Percentiles rank a stretch among this genome's conserved stretches.
phyloP scores from a whole-genome alignment of 1,140 invertebrate species.

The Diorhabda sublineata region DNA sequence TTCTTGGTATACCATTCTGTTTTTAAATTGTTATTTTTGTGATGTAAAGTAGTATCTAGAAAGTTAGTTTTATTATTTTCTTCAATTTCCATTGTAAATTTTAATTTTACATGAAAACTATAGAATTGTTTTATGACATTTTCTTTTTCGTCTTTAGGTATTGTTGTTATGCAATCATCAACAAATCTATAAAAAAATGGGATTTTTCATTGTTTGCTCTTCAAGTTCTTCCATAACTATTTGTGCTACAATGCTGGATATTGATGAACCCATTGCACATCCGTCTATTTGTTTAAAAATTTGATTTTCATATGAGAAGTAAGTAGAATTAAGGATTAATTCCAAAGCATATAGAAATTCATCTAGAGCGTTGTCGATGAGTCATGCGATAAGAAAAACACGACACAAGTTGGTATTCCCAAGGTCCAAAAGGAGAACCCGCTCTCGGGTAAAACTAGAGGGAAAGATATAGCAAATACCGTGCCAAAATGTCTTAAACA shows the following conservation, averaged over 20 bases:
- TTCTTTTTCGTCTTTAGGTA: too few species aligned
- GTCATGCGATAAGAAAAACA: too few species aligned
- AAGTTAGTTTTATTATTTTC: too few species aligned
- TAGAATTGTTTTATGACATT: slow-evolving; percentile 6
- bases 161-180: too few species aligned
- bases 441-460: too few species aligned
- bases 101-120: slow-evolving; percentile 7
- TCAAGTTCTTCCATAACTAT: not conserved
- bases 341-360: slow-evolving; percentile 2
- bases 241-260: slow-evolving; percentile 14
- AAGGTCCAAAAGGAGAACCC: too few species aligned
- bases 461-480: too few species aligned
- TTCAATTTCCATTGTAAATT: not conserved
- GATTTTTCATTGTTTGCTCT: not conserved
- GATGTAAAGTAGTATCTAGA: too few species aligned
- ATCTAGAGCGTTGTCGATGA: not conserved
- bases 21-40: too few species aligned
- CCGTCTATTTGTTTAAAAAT: slow-evolving; percentile 18
- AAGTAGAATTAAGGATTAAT: slow-evolving; percentile 7
- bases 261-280: slow-evolving; percentile 18
- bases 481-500: too few species aligned
- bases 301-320: slow-evolving; percentile 12
- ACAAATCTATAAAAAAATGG: not conserved
- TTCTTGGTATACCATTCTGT: too few species aligned
- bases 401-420: too few species aligned